These are phyloP conservation scores for Sceliomorpha sp. DNA, from an alignment of 2,888 invertebrate species.

Conservation along the genomic window DNA sequence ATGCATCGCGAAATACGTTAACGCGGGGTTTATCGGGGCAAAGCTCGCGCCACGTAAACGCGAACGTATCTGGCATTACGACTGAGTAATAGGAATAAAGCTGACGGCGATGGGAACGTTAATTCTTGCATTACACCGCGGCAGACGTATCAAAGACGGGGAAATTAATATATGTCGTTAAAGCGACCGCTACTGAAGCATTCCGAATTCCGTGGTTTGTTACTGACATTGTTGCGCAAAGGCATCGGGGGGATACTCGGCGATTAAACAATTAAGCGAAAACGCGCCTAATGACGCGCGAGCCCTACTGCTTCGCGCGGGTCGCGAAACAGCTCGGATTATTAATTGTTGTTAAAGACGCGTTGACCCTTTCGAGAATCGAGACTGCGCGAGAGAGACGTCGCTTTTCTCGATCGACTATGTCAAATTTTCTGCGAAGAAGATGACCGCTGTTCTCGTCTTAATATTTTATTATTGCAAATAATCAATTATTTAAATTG, in stretches of 20 bases:
- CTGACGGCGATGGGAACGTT: conserved; percentile 30
- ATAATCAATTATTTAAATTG: too few relatives aligned
- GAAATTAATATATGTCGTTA: conserved; percentile 75
- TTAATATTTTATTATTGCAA: too few relatives aligned
- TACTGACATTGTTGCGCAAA: conserved; percentile 34
- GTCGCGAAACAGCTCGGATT: conserved; percentile 31
- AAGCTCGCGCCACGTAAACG: too few relatives aligned
- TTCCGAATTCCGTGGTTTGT: conserved; percentile 42
- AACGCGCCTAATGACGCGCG: conserved; percentile 31
- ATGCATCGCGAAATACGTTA: too few relatives aligned
- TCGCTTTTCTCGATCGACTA: too few relatives aligned
- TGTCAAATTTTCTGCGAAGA: too few relatives aligned
- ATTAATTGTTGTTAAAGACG: conserved; percentile 39
- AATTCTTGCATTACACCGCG: conserved; percentile 37
- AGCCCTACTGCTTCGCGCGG: conserved; percentile 29
- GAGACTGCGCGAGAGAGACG: too few relatives aligned
- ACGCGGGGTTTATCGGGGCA: too few relatives aligned
- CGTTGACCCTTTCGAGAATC: not conserved
- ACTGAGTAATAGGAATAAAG: conserved; percentile 17
- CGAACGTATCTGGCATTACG: conserved; percentile 7
- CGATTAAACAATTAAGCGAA: conserved; percentile 43
- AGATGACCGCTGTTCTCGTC: too few relatives aligned
- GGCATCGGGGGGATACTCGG: conserved; percentile 18
- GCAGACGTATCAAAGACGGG: conserved; percentile 66
- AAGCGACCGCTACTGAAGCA: conserved; percentile 54